phyloP scores from a whole-genome alignment of 2,797 vertebrate species.

The Sebastes hopkinsi region DNA sequence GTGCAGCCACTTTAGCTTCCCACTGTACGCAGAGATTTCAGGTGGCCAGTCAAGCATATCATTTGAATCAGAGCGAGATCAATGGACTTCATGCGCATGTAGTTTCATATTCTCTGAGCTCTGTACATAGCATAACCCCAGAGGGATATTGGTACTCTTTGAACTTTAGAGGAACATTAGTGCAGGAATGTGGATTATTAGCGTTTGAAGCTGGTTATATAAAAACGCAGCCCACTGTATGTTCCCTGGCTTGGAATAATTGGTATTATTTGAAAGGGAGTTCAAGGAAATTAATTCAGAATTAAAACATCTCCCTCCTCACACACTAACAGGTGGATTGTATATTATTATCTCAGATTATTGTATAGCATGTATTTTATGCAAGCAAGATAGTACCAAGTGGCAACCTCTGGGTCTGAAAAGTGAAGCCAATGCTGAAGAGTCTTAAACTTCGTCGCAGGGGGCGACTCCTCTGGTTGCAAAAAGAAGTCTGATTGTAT shows the following conservation, averaged over 20 bases:
- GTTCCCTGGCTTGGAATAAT: background rate
- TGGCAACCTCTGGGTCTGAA: background rate
- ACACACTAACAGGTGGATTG: background rate
- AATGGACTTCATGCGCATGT: conserved; percentile 21
- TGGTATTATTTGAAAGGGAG: background rate
- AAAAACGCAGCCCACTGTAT: conserved; percentile 31
- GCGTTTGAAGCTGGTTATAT: conserved; percentile 47
- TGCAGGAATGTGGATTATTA: conserved; percentile 38
- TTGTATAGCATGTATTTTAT: background rate
- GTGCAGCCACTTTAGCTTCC: background rate
- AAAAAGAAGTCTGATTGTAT: background rate
- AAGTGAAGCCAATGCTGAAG: background rate
- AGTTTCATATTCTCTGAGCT: conserved; percentile 42
- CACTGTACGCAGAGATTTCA: conserved; percentile 36
- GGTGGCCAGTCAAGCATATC: conserved; percentile 34
- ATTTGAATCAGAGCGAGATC: conserved; percentile 50
- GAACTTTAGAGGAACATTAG: conserved; percentile 30
- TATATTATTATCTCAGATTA: background rate
- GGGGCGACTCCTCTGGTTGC: background rate
- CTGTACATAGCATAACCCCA: conserved; percentile 22
- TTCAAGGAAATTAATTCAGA: background rate
- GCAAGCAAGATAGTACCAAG: background rate
- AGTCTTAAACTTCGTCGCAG: background rate
- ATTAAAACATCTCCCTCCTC: background rate
- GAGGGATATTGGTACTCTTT: conserved; percentile 42